Evolutionary conservation across 2,113 vertebrate genomes (phyloP).

Genomic region (Kryptolebias marmoratus): DNA sequence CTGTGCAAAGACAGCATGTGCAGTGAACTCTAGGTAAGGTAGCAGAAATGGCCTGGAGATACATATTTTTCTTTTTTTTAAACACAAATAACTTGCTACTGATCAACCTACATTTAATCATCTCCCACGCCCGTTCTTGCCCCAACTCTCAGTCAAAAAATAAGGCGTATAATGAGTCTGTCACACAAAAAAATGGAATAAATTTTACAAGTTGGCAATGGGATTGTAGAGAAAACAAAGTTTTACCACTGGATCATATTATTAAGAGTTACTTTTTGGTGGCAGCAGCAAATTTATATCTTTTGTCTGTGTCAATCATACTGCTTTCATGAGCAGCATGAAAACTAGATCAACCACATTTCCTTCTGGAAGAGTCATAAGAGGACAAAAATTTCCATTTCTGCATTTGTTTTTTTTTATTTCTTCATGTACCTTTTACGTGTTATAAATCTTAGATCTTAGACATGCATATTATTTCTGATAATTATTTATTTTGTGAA

Average conservation of each 20-base stretch:
- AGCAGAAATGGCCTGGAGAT: slow-evolving; percentile 69
- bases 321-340: no score
- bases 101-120: slow-evolving; percentile 61
- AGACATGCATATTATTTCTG: no score
- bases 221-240: neutral
- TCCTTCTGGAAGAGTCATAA: no score
- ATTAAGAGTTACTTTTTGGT: no score
- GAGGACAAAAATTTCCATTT: no score
- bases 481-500: neutral
- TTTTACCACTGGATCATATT: neutral
- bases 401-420: neutral
- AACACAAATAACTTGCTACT: slow-evolving; percentile 63
- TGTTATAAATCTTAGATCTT: neutral
- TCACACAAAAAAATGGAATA: neutral
- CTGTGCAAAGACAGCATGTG: slow-evolving; percentile 75
- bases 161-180: neutral
- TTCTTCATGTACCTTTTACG: neutral
- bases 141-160: slow-evolving; percentile 5
- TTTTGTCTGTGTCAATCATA: no score
- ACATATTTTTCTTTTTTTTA: slow-evolving; percentile 56
- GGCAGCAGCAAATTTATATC: no score
- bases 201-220: neutral
- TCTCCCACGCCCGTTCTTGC: slow-evolving; percentile 16
- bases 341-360: no score
- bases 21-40: slow-evolving; percentile 72